Evolutionary conservation across 2,797 vertebrate species (phyloP).

Genomic region (Clamator glandarius): DNA sequence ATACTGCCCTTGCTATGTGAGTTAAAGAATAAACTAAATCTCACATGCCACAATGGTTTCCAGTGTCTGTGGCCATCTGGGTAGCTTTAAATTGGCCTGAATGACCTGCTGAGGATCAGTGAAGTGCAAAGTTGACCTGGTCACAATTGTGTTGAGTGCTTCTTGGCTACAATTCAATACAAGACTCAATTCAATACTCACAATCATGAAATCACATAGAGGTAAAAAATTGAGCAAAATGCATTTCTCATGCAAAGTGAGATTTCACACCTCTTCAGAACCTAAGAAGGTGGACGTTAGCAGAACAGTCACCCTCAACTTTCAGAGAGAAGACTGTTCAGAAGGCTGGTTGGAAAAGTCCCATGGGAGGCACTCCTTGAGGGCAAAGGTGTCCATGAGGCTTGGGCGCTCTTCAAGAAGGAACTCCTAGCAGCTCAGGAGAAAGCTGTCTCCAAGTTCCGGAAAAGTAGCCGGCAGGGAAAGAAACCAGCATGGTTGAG

Average conservation of each 20-base stretch:
- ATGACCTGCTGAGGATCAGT: not conserved
- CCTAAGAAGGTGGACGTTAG: too few species aligned
- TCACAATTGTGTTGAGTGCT: conserved; percentile 12
- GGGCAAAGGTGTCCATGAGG: too few species aligned
- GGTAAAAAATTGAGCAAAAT: not conserved
- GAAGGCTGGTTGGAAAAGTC: too few species aligned
- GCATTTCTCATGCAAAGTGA: not conserved
- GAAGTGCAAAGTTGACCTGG: conserved; percentile 25
- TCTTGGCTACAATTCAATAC: not conserved
- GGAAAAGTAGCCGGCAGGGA: too few species aligned
- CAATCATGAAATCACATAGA: not conserved
- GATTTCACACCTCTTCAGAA: conserved; percentile 14
- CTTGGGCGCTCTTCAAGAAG: too few species aligned
- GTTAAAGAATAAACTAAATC: conserved; percentile 11
- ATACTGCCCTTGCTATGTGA: not conserved
- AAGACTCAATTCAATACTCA: not conserved
- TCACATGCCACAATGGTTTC: not conserved
- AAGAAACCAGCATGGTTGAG: too few species aligned
- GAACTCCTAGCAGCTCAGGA: too few species aligned
- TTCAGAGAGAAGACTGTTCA: too few species aligned
- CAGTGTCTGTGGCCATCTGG: not conserved
- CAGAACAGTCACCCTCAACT: too few species aligned
- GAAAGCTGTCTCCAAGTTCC: too few species aligned
- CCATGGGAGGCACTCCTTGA: too few species aligned
- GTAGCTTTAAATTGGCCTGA: conserved; percentile 12